Evolutionary conservation across 2,888 invertebrate species (phyloP).

Genomic region (Asteroscopus sphinx): DNA sequence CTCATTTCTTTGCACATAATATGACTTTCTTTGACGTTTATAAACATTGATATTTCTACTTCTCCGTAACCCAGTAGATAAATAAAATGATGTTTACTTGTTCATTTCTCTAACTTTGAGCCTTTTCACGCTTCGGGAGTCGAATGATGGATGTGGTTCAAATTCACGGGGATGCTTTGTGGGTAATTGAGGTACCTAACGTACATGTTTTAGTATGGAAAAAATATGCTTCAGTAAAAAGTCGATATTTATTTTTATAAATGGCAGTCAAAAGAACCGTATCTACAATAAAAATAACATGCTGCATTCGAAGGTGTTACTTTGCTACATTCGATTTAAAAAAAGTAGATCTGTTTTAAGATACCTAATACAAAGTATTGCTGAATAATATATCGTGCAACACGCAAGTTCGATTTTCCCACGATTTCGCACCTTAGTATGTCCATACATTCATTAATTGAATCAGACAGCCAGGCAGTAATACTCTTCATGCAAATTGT

Average conservation of each 20-base stretch:
- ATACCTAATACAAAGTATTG: neutral
- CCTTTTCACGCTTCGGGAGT: slow-evolving; percentile 19
- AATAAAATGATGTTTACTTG: slow-evolving; percentile 25
- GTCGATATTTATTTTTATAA: slow-evolving; percentile 2
- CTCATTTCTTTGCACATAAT: slow-evolving; percentile 1
- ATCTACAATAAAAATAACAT: neutral
- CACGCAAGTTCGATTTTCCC: slow-evolving; percentile 30
- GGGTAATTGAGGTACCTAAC: neutral
- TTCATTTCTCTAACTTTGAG: slow-evolving; percentile 18
- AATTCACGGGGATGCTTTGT: slow-evolving; percentile 17
- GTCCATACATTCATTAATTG: slow-evolving; percentile 29
- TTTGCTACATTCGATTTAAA: neutral
- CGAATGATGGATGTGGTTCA: slow-evolving; percentile 22
- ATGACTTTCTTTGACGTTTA: neutral
- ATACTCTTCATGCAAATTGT: slow-evolving; percentile 38
- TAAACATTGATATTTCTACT: neutral
- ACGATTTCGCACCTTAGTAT: slow-evolving; percentile 36
- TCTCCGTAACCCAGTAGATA: slow-evolving; percentile 4
- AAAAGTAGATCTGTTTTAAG: slow-evolving; percentile 1
- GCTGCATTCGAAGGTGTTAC: no score
- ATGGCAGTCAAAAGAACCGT: neutral
- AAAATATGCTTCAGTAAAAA: slow-evolving; percentile 9
- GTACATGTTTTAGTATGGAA: no score
- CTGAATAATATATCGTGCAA: slow-evolving; percentile 26
- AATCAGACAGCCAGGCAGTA: slow-evolving; percentile 20